Evolutionary conservation across 1,140 invertebrate species (phyloP), one percentile per base, ranked within the genome.

Genomic region (Protaetia brevitarsis): DNA sequence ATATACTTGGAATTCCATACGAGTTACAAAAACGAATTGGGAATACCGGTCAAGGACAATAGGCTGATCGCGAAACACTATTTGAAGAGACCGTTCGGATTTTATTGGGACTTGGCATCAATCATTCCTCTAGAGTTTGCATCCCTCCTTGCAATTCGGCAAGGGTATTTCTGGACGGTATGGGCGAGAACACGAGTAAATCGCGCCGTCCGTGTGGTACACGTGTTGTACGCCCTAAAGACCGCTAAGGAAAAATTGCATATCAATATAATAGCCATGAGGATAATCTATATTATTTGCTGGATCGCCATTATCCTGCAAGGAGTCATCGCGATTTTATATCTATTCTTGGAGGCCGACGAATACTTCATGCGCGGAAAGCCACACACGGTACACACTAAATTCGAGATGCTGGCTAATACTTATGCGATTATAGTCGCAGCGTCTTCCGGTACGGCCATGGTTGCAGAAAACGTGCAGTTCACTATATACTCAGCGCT

Each of bases 1-100:
- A 67, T 69, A 45, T 67, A 67, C 31, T 6, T 69, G 8, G 56
- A 65, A 11, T 69, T 69, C 36, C 63, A 65, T 28, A 64, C 45
- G 11, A 41, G 37, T 11, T 69, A 65, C 31, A 66, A 62, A 16
- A 36, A 69, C 27, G 68, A 69, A 36, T 67, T 51, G 26, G 68
- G 68, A 6, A 56, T 65, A n/a, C 21, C 65, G 1, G 36, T 65
- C 19, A 41, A 28, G 1, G 51, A 30, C 10, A 28, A 45, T 11
- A 57, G n/a, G 36, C 29, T 58, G n/a, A 63, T 69, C n/a, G 63
- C 51, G 2, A 34, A 21, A n/a, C 21, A 59, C 1, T 69, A 69
- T 28, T 13, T 67, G 1, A 41, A 27, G n/a, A 6, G 21, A 2
- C 51, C 29, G 16, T 4, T 65, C 26, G 68, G 68, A 10, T 69